phyloP scores from a whole-genome alignment of 1,140 invertebrate species.

The Metopolophium dirhodum region DNA sequence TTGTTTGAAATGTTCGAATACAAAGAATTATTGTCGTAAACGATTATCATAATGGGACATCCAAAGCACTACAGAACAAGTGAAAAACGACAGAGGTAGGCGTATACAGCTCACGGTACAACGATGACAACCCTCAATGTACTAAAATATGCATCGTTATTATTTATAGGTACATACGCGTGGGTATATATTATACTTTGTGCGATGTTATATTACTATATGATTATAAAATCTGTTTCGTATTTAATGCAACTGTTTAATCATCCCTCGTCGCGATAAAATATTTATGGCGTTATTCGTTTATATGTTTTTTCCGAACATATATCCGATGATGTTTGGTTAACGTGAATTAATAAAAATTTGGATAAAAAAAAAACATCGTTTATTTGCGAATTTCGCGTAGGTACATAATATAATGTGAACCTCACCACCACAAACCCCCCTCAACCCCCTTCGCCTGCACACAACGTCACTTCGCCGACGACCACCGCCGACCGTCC shows the following conservation, averaged over 20 bases:
- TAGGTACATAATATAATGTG: no score
- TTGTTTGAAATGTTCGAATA: no score
- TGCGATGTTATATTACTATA: not conserved
- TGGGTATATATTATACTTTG: not conserved
- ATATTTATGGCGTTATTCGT: not conserved
- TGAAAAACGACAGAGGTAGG: not conserved
- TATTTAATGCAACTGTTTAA: not conserved
- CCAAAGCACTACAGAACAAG: not conserved
- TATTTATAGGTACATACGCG: no score
- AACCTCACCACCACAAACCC: no score
- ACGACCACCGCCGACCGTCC: not conserved
- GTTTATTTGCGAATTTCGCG: not conserved
- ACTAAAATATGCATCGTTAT: not conserved
- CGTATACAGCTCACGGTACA: no score
- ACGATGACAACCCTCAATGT: not conserved
- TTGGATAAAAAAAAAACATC: not conserved
- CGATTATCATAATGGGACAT: no score
- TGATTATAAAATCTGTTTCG: not conserved
- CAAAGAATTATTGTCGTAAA: no score
- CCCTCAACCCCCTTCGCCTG: not conserved
- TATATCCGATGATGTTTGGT: not conserved
- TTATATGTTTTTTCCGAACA: not conserved
- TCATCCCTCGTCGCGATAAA: not conserved
- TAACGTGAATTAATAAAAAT: not conserved
- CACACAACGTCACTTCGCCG: not conserved